These are phyloP conservation scores for Mirza zaza DNA, from an alignment of 2,113 vertebrate genomes.

Conservation along the genomic window DNA sequence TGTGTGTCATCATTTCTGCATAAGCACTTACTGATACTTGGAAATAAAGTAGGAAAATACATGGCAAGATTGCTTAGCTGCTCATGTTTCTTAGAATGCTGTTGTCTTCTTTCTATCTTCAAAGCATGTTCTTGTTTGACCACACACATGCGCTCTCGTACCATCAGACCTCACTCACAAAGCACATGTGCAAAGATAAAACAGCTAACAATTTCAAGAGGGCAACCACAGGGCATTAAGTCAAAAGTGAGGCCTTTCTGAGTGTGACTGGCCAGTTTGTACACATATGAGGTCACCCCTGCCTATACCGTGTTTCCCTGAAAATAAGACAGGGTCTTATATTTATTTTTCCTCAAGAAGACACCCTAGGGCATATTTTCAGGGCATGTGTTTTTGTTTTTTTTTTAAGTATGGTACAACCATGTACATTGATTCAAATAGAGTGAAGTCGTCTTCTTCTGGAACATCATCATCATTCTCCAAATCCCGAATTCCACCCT, in stretches of 20 bases:
- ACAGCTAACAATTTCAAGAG: not conserved
- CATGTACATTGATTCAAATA: too few species aligned
- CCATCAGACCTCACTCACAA: not conserved
- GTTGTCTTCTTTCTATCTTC: not conserved
- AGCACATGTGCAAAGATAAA: not conserved
- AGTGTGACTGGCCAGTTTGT: not conserved
- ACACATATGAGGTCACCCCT: not conserved
- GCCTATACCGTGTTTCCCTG: not conserved
- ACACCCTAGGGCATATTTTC: too few species aligned
- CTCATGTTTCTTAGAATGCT: not conserved
- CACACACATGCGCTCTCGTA: not conserved
- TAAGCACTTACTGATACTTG: not conserved
- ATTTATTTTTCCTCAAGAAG: too few species aligned
- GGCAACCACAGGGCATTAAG: not conserved
- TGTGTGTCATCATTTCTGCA: not conserved
- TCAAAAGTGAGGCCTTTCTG: not conserved
- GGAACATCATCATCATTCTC: too few species aligned
- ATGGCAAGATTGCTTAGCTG: not conserved
- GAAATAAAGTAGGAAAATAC: not conserved
- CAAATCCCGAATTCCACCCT: too few species aligned
- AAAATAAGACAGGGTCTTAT: too few species aligned
- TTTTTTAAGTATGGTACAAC: too few species aligned
- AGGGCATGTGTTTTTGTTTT: too few species aligned
- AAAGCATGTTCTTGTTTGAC: not conserved
- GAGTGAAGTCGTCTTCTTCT: too few species aligned